Base-by-base conservation (phyloP, 2,888 invertebrate genomes). In the Drosophila sordidula region DNA sequence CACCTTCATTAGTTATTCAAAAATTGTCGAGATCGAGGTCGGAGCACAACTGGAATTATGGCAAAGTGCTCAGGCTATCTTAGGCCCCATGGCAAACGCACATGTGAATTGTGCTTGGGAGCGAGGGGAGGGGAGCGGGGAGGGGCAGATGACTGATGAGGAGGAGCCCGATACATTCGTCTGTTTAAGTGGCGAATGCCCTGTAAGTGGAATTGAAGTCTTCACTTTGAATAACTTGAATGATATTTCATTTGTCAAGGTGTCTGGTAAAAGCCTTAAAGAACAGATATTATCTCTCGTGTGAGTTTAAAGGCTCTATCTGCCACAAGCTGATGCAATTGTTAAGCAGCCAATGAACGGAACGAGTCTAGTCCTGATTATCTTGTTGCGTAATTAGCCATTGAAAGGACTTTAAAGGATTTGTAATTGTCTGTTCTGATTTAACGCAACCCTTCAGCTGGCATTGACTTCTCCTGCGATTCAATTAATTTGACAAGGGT, bases 1-100 rank as follows among this genome's bases (percentile, higher is more conserved):
- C 84, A 89, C 87, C 89, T 87, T 84, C 84, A 84, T 89, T 84
- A 89, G 85, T 89, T 89, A 84, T 89, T 89, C 84, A 89, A 89
- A 87, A 84, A 89, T 87, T 65, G 81, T 87, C 56, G 75, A 81
- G 82, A 52, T 56, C 58, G 14, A 51, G 71, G 84, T 57, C 59
- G 69, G 66, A 66, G 56, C 89, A 71, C 81, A 80, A 88, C 83
- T 83, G 89, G 73, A 84, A 62, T 65, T 63, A 63, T 89, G 84
- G 75, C 81, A 71, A 70, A 75, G 42, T 74, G 71, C 61, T 86
- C 62, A 63, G 64, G 70, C 67, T 72, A 66, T 71, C 69, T 74
- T 50, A 49, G 75, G 36, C 56, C 55, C 49, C 56, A n/a, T 26
- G 25, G 47, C 52, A 59, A 58, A 49, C 58, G 54, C 89, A 85